A percentile compares a stretch with the other conserved stretches of the same genome.
Conservation (phyloP, 2,888 invertebrate species). For the Pheosia tremula region DNA sequence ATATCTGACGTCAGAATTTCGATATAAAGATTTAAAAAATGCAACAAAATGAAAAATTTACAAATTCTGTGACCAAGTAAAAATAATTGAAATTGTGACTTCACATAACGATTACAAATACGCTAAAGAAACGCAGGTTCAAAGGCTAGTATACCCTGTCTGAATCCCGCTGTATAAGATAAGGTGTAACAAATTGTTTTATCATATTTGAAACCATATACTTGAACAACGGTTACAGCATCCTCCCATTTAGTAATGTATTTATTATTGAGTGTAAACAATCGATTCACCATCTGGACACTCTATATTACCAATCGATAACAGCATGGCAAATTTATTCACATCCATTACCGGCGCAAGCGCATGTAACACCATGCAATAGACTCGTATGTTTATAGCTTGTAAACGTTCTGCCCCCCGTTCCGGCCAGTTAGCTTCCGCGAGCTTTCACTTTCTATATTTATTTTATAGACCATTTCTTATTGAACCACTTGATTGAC, state of each 20-base stretch:
- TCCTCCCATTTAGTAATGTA: background rate
- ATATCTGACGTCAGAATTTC: background rate
- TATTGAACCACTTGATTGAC: conserved; percentile 24
- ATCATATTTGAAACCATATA: no score
- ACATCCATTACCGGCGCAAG: conserved; percentile 1
- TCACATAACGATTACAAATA: no score
- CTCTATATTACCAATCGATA: background rate
- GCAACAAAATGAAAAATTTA: no score
- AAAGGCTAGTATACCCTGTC: no score
- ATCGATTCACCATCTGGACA: background rate
- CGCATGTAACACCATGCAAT: background rate
- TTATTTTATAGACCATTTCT: conserved; percentile 29
- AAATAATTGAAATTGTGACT: no score
- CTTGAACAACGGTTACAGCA: no score
- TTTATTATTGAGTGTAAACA: background rate
- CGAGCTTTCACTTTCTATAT: conserved; percentile 43
- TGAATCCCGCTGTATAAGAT: no score
- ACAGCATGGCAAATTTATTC: background rate
- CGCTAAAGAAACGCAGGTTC: no score
- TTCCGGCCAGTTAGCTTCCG: conserved; percentile 37
- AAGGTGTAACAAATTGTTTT: no score
- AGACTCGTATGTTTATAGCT: conserved; percentile 10
- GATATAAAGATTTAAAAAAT: background rate
- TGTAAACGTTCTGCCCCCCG: conserved; percentile 14
- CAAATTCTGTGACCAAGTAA: no score